These are phyloP conservation scores for Rhinella marina DNA, from an alignment of 2,797 vertebrate genomes.

Conservation along the genomic window DNA sequence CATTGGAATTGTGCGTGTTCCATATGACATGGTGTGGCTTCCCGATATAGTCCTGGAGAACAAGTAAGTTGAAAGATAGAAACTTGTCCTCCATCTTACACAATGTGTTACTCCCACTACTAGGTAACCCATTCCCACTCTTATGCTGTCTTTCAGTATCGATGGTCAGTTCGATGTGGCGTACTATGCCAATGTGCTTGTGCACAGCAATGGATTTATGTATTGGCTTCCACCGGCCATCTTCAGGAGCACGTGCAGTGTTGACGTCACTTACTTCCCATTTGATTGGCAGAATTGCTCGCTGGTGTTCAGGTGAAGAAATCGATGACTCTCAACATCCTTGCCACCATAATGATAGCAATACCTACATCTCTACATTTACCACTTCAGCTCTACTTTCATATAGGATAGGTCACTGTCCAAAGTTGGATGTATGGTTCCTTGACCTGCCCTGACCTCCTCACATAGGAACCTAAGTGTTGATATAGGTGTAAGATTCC, in stretches of 20 bases:
- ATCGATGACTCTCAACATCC: background rate
- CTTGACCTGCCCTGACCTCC: background rate
- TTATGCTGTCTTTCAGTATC: conserved; percentile 71
- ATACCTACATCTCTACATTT: background rate
- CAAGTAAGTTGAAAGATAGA: conserved; percentile 77
- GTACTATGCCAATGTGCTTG: conserved; percentile 81
- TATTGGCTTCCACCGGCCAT: conserved; percentile 87
- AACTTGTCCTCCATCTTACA: background rate
- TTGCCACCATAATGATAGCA: background rate
- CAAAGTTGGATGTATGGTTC: background rate
- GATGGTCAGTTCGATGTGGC: conserved; percentile 86
- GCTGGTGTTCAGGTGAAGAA: conserved; percentile 83
- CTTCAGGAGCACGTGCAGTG: conserved; percentile 84
- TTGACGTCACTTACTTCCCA: conserved; percentile 89
- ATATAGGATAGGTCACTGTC: background rate
- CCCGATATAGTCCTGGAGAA: conserved; percentile 92
- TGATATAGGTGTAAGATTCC: too few species aligned
- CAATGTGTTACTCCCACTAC: background rate
- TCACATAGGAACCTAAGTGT: background rate
- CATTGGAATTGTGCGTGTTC: conserved; percentile 75
- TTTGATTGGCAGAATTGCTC: conserved; percentile 95
- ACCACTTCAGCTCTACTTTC: background rate
- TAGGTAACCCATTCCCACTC: background rate
- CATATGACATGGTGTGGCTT: conserved; percentile 81
- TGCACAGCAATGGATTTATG: conserved; percentile 76